A percentile compares a stretch with the other conserved stretches of the same genome.
phyloP scores from a whole-genome alignment of 2,888 invertebrate genomes.

The Melangyna quadrimaculata region DNA sequence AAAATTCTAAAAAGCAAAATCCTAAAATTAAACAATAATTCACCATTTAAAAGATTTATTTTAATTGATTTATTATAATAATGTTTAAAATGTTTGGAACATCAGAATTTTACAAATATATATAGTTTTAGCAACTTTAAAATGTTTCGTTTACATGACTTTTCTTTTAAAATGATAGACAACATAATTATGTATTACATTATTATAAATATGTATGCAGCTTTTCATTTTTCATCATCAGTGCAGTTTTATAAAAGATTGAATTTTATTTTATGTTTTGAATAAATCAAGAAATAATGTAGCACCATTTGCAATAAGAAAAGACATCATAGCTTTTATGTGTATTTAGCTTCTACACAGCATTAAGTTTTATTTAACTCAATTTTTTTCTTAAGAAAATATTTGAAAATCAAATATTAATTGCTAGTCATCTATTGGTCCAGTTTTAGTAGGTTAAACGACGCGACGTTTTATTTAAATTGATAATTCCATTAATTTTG shows the following conservation, averaged over 20 bases:
- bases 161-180: conserved; percentile 24
- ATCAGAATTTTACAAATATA: conserved; percentile 66
- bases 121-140: conserved; percentile 35
- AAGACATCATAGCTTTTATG: conserved; percentile 23
- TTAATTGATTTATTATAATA: conserved; percentile 36
- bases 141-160: conserved; percentile 19
- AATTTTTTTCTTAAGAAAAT: not conserved
- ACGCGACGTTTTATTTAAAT: not conserved
- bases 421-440: conserved; percentile 62
- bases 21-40: not conserved
- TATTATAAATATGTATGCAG: too few relatives aligned
- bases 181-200: conserved; percentile 4
- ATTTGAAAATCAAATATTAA: not conserved
- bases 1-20: not conserved
- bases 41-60: not conserved
- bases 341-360: conserved; percentile 21
- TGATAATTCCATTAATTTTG: not conserved
- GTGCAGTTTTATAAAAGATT: conserved; percentile 28
- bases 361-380: not conserved
- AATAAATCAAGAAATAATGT: conserved; percentile 33
- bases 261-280: not conserved
- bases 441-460: conserved; percentile 51
- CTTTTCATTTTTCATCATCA: conserved; percentile 34
- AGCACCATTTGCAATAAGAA: conserved; percentile 58
- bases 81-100: conserved; percentile 38